These are phyloP conservation scores for Pogoniulus pusillus DNA, from an alignment of 2,797 vertebrate genomes.

Conservation along the genomic window DNA sequence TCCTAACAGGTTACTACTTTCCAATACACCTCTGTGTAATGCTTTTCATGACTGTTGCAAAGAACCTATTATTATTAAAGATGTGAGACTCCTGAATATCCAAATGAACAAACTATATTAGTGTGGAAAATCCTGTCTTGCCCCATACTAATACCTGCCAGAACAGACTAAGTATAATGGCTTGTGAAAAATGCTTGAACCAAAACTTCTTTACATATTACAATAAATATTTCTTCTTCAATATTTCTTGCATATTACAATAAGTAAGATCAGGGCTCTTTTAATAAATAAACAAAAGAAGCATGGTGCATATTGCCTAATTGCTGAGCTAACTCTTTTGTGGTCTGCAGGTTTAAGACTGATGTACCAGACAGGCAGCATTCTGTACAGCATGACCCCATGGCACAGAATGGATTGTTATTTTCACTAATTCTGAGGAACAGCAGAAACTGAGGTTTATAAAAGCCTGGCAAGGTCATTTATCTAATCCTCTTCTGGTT, in stretches of 20 bases:
- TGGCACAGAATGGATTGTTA: not conserved
- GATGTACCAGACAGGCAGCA: not conserved
- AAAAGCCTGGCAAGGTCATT: slow-evolving; percentile 21
- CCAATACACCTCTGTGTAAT: too few species aligned
- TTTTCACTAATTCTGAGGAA: slow-evolving; percentile 1
- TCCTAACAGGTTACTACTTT: too few species aligned
- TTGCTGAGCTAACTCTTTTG: not conserved
- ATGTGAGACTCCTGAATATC: too few species aligned
- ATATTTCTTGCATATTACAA: not conserved
- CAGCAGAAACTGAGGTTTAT: not conserved
- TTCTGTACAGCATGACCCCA: not conserved
- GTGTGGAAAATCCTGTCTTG: too few species aligned
- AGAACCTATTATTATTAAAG: too few species aligned
- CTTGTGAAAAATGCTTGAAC: not conserved
- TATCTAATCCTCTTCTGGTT: not conserved
- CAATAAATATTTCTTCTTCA: too few species aligned
- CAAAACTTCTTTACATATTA: too few species aligned
- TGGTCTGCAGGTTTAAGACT: not conserved
- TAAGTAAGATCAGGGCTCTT: not conserved
- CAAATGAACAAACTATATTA: too few species aligned
- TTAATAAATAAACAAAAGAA: not conserved
- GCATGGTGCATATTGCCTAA: not conserved
- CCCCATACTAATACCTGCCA: too few species aligned
- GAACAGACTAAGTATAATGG: not conserved
- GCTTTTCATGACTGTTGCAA: too few species aligned